Evolutionary conservation across 1,140 invertebrate species (phyloP).

Genomic region (Zaprionus tsacasi): DNA sequence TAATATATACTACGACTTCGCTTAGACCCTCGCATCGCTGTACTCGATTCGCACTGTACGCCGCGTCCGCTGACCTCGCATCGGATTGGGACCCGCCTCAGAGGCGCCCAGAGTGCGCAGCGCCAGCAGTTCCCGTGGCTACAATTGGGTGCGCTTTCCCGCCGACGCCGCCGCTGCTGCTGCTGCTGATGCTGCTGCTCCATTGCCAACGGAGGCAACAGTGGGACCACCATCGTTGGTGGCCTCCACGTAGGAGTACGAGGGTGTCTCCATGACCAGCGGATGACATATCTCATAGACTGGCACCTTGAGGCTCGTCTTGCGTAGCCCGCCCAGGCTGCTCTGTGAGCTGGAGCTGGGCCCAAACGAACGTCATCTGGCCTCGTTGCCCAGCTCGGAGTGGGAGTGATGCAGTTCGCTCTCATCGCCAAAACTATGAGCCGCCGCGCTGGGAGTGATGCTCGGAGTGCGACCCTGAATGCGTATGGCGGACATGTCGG

Average conservation of each 20-base stretch:
- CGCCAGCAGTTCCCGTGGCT: slow-evolving; percentile 75
- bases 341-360: slow-evolving; percentile 82
- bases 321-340: slow-evolving; percentile 81
- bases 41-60: slow-evolving; percentile 73
- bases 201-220: slow-evolving; percentile 14
- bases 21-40: slow-evolving; percentile 67
- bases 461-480: slow-evolving; percentile 85
- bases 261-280: slow-evolving; percentile 78
- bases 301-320: slow-evolving; percentile 76
- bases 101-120: slow-evolving; percentile 57
- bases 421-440: slow-evolving; percentile 85
- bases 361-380: slow-evolving; percentile 86
- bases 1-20: background rate
- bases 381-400: slow-evolving; percentile 84
- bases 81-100: slow-evolving; percentile 21
- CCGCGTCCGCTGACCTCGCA: slow-evolving; percentile 58
- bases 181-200: slow-evolving; percentile 10
- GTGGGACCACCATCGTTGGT: slow-evolving; percentile 24
- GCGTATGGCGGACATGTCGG: slow-evolving; percentile 88
- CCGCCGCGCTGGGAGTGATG: slow-evolving; percentile 83
- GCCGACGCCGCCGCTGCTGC: background rate
- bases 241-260: slow-evolving; percentile 71
- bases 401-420: slow-evolving; percentile 85
- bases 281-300: slow-evolving; percentile 84
- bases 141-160: slow-evolving; percentile 72